These are phyloP conservation scores for Bufo bufo DNA, from an alignment of 2,113 vertebrate genomes.

Conservation along the genomic window DNA sequence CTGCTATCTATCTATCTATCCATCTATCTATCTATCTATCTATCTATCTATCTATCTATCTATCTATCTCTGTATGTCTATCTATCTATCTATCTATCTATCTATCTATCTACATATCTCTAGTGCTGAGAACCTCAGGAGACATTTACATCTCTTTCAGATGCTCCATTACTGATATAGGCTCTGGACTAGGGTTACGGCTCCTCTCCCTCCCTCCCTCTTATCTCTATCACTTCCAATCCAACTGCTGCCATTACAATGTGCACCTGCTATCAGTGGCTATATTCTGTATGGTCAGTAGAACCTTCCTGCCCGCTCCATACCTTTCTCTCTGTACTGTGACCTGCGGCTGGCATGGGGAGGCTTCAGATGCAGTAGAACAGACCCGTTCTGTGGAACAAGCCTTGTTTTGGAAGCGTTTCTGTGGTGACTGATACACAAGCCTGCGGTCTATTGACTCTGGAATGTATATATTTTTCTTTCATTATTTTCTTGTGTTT, in stretches of 20 bases:
- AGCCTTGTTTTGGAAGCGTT: conserved; percentile 47
- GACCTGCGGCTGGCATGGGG: neutral
- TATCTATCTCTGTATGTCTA: too few relatives aligned
- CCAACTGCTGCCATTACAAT: too few relatives aligned
- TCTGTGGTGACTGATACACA: conserved; percentile 39
- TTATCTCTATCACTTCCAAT: too few relatives aligned
- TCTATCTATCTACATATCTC: neutral
- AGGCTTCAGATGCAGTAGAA: neutral
- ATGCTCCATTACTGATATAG: too few relatives aligned
- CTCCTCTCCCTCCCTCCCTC: neutral
- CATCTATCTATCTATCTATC: neutral
- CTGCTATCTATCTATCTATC: too few relatives aligned
- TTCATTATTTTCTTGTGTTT: conserved; percentile 33
- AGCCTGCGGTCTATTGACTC: conserved; percentile 27
- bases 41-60: neutral
- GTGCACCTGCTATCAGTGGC: neutral
- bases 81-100: neutral
- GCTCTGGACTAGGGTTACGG: neutral
- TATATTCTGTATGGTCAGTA: too few relatives aligned
- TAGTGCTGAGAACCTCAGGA: too few relatives aligned
- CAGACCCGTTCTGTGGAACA: conserved; percentile 19
- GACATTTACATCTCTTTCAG: too few relatives aligned
- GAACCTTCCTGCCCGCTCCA: neutral
- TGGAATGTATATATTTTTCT: conserved; percentile 38
- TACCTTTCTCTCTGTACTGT: neutral